A percentile compares a stretch with the other conserved stretches of the same genome.
These are phyloP conservation scores for Cryptomyrus ogoouensis DNA, from an alignment of 2,113 vertebrate species.

Conservation along the genomic window DNA sequence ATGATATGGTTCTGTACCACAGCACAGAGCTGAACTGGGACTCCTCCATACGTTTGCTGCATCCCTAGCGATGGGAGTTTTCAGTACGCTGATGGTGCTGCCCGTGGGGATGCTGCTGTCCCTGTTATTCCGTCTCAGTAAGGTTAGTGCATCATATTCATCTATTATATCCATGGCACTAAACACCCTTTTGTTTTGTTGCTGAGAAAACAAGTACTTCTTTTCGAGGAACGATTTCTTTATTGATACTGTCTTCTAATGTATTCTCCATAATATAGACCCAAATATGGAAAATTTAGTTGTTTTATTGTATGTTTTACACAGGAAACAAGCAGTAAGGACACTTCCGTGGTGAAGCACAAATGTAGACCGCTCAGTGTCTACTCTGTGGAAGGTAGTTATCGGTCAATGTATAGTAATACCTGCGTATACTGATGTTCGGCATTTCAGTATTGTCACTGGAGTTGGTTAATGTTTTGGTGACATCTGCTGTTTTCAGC, in stretches of 20 bases:
- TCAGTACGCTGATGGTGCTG: slow-evolving; percentile 49
- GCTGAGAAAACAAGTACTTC: background rate
- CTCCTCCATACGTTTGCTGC: slow-evolving; percentile 38
- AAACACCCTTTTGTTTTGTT: background rate
- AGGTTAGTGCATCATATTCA: slow-evolving; percentile 36
- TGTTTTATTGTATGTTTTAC: slow-evolving; percentile 5
- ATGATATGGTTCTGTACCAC: slow-evolving; percentile 17
- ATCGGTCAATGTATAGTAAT: background rate
- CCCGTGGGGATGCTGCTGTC: slow-evolving; percentile 55
- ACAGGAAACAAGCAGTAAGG: slow-evolving; percentile 17
- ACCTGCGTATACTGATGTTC: background rate
- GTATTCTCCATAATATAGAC: background rate
- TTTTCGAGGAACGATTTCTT: too few relatives aligned
- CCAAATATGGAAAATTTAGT: background rate
- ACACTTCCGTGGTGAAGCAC: background rate
- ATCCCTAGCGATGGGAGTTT: slow-evolving; percentile 49
- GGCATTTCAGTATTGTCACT: background rate
- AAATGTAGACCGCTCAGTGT: slow-evolving; percentile 7
- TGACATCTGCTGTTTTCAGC: background rate
- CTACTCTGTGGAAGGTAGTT: slow-evolving; percentile 44
- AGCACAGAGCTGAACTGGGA: slow-evolving; percentile 49
- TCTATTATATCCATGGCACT: background rate
- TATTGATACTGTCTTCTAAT: background rate
- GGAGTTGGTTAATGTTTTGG: background rate
- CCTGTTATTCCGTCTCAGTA: slow-evolving; percentile 58